Evolutionary conservation across 2,797 vertebrate species (phyloP), one percentile per base, ranked within the genome.

Genomic region (Aselliscus stoliczkanus): DNA sequence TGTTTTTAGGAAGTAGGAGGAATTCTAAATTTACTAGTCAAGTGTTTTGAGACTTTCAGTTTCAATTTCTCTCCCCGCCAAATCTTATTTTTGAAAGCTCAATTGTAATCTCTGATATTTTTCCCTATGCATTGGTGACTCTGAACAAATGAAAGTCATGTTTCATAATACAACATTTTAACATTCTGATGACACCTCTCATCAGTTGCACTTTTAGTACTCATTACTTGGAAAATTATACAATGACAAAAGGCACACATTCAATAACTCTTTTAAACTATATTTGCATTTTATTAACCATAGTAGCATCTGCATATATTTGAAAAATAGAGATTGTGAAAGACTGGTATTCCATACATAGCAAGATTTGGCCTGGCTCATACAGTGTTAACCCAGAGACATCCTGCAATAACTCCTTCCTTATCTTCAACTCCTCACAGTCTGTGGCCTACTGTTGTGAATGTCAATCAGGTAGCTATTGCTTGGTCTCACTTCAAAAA

Each of bases 231-330:
- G 82, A 62, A 96, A 83, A 39, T 18, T 65, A 90, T 88, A 84
- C 54, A 86, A 96, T 83, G 60, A 65, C 64, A 82, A 95, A 93
- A 85, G 34, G 27, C 64, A 37, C 7, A 69, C 39, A 69, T 60
- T 94, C 34, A 69, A 4, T 79, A 93, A 58, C 23, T 79, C 80
- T 83, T 83, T 95, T 86, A 88, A 95, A 92, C 94, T 81, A 72
- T 39, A 67, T 47, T 72, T 88, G 69, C 39, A 94, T 88, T 88
- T 90, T 85, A 88, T 90, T 72, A 70, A 88, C 47, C 58, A 89
- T 31, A 37, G 29, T 58, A 37, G 60, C 67, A 75, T 91, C 70
- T 76, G 44, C 15, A 93, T 54, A 58, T 54, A 87, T 58, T 94
- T 94, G 54, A 72, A 76, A 88, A 79, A 20, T 2, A 37, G 23